These are phyloP conservation scores for Centropristis striata DNA, from an alignment of 2,113 vertebrate genomes.

Conservation along the genomic window DNA sequence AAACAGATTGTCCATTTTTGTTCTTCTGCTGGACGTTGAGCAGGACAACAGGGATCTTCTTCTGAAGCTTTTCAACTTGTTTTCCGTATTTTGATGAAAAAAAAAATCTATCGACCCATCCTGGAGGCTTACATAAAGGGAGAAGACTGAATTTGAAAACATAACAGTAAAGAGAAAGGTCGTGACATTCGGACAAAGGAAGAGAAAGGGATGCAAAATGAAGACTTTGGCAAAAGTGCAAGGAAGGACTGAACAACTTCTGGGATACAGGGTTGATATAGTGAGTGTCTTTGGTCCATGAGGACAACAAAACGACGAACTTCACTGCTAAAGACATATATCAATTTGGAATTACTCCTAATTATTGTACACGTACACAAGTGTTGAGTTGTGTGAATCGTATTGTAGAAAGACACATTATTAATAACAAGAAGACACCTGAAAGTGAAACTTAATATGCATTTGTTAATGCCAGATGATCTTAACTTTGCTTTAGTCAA, in stretches of 20 bases:
- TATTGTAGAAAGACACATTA: too few relatives aligned
- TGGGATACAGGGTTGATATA: slow-evolving; percentile 74
- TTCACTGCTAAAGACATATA: neutral
- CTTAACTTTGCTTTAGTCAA: neutral
- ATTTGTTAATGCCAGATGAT: neutral
- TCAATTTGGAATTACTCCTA: neutral
- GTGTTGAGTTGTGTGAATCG: neutral
- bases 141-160: slow-evolving; percentile 19
- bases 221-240: slow-evolving; percentile 76
- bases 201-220: slow-evolving; percentile 65
- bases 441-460: neutral
- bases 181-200: neutral
- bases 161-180: slow-evolving; percentile 19
- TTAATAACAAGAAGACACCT: neutral
- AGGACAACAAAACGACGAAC: slow-evolving; percentile 41
- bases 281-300: slow-evolving; percentile 69
- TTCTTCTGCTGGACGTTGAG: neutral
- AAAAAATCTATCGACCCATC: neutral
- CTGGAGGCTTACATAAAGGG: neutral
- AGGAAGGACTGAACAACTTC: slow-evolving; percentile 69
- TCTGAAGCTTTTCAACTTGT: neutral
- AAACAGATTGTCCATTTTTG: neutral
- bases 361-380: neutral
- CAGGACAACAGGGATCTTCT: neutral
- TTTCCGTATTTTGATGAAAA: slow-evolving; percentile 8